Evolutionary conservation across 2,797 vertebrate species (phyloP).

Genomic region (Hylomyscus alleni): DNA sequence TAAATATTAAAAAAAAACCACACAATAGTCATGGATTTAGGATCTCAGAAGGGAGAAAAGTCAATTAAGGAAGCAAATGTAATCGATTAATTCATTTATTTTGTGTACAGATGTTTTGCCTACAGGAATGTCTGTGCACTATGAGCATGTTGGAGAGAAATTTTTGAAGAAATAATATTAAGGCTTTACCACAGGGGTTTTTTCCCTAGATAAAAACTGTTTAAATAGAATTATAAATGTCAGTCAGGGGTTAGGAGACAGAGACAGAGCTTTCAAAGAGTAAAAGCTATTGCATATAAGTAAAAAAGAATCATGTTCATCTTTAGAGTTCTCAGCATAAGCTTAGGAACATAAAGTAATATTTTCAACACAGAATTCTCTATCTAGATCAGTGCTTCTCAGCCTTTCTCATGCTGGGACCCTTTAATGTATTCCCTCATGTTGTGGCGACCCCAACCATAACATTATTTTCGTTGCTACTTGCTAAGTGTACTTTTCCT

Average conservation of each 20-base stretch:
- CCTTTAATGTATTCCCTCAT: not conserved
- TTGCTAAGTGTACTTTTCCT: not conserved
- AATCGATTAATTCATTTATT: not conserved
- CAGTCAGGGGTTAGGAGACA: not conserved
- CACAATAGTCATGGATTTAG: not conserved
- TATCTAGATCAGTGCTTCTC: not conserved
- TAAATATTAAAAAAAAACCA: not conserved
- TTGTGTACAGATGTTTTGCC: not conserved
- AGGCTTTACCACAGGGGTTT: not conserved
- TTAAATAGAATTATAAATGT: not conserved
- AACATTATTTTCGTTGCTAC: not conserved
- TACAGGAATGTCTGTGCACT: not conserved
- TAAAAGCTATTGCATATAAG: not conserved
- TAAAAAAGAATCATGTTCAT: not conserved
- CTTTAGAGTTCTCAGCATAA: not conserved
- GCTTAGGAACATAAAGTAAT: not conserved
- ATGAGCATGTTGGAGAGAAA: not conserved
- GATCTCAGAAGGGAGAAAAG: not conserved
- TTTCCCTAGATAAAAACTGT: not conserved
- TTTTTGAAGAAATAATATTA: constrained; percentile 41
- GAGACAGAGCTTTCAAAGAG: not conserved
- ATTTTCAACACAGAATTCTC: not conserved
- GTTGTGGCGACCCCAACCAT: not conserved
- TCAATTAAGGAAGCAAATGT: not conserved
- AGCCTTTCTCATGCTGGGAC: too few species aligned